phyloP scores from a whole-genome alignment of 2,797 vertebrate species.

The Cichlasoma orientale region DNA sequence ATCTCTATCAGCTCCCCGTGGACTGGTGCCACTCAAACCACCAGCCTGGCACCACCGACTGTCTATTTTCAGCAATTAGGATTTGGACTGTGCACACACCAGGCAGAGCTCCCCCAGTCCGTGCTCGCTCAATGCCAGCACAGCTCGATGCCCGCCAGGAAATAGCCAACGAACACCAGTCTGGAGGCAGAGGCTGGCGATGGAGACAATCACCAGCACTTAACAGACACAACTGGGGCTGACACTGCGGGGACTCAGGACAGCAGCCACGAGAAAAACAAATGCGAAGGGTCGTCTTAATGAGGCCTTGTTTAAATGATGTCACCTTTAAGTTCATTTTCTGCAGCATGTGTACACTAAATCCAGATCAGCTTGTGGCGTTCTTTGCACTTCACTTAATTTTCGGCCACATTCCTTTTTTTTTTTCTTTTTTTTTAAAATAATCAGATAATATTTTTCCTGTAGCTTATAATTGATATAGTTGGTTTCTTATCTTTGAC shows the following conservation, averaged over 20 bases:
- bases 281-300: not conserved
- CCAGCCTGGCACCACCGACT: constrained; percentile 50
- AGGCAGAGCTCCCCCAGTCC: constrained; percentile 58
- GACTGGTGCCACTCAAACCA: constrained; percentile 30
- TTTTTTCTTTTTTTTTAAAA: not conserved
- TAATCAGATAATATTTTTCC: not conserved
- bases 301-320: too few species aligned
- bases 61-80: constrained; percentile 76
- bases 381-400: not conserved
- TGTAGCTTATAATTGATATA: not conserved
- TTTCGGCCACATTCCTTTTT: not conserved
- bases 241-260: not conserved
- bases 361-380: not conserved
- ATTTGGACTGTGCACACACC: constrained; percentile 67
- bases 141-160: not conserved
- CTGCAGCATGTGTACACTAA: too few species aligned
- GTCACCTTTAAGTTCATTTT: too few species aligned
- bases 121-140: constrained; percentile 43
- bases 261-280: not conserved
- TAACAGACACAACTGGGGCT: constrained; percentile 18
- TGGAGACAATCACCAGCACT: not conserved
- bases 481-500: not conserved
- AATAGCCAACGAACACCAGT: not conserved
- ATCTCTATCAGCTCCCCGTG: constrained; percentile 17
- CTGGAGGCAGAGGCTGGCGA: constrained; percentile 10